These are phyloP conservation scores for Aradophagus sp. DNA, from an alignment of 1,140 invertebrate genomes.

Conservation along the genomic window DNA sequence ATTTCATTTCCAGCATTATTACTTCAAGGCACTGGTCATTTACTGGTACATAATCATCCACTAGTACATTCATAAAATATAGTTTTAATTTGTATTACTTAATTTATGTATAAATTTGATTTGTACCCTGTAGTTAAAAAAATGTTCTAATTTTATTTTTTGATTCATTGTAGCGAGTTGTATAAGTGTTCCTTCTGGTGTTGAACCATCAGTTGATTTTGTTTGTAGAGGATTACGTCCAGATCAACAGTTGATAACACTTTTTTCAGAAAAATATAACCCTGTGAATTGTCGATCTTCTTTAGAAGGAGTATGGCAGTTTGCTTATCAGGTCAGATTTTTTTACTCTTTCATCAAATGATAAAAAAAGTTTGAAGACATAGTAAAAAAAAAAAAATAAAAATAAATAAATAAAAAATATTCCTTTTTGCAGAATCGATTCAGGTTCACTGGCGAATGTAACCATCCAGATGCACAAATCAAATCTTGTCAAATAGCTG, in stretches of 20 bases:
- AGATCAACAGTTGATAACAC: conserved; percentile 87
- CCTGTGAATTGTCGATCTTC: conserved; percentile 94
- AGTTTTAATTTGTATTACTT: no score
- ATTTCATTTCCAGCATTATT: no score
- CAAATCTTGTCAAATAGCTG: conserved; percentile 94
- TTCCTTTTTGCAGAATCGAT: conserved; percentile 87
- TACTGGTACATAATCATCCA: no score
- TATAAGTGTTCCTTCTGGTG: conserved; percentile 78
- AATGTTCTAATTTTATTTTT: no score
- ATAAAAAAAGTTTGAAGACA: no score
- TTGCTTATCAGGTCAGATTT: conserved; percentile 86
- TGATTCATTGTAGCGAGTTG: conserved; percentile 79
- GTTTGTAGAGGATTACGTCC: conserved; percentile 84
- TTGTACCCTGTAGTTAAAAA: no score
- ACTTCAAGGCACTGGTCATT: no score
- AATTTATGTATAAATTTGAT: no score
- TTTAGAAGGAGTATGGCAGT: conserved; percentile 95
- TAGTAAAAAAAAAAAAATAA: no score
- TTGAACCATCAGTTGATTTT: conserved; percentile 82
- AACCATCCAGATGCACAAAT: conserved; percentile 90
- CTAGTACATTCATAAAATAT: no score
- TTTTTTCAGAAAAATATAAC: conserved; percentile 92
- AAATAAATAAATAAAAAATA: no score
- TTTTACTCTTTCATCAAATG: no score
- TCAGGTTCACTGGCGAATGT: conserved; percentile 93